These are phyloP conservation scores for Eriocheir sinensis DNA, from an alignment of 1,140 invertebrate species.

Conservation along the genomic window DNA sequence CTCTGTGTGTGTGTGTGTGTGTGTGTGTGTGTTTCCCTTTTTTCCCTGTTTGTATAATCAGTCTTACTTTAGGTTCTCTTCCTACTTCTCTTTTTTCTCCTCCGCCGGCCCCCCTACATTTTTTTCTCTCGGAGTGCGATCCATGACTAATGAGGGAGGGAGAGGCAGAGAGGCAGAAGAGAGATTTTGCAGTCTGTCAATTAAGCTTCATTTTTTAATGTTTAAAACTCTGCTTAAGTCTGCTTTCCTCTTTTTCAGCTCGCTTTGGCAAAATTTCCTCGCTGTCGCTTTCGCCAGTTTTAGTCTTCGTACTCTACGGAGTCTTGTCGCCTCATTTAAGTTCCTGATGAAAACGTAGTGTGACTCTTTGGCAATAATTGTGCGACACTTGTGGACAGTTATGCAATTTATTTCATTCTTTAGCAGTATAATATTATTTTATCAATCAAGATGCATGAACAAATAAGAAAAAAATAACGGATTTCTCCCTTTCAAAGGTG, in stretches of 20 bases:
- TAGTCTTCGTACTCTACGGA: neutral
- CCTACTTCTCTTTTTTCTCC: no score
- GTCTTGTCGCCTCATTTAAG: neutral
- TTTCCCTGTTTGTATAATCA: neutral
- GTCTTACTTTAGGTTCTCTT: neutral
- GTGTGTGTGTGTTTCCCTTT: neutral
- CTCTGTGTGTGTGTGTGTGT: neutral
- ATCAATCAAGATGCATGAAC: no score
- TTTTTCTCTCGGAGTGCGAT: neutral
- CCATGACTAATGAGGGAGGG: neutral
- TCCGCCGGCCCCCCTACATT: no score
- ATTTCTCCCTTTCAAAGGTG: no score
- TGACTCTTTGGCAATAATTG: no score
- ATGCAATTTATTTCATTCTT: no score
- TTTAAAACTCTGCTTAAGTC: neutral
- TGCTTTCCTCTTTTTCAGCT: neutral
- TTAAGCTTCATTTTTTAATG: neutral
- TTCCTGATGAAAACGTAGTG: neutral
- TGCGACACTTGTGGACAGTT: no score
- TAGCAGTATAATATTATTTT: no score
- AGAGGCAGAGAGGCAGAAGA: no score
- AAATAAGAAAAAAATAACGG: no score
- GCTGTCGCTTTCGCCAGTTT: neutral
- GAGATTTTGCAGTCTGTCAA: neutral
- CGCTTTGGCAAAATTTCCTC: neutral